Base-by-base conservation (phyloP, 2,888 invertebrate genomes). In the Metallyticus violacea region DNA sequence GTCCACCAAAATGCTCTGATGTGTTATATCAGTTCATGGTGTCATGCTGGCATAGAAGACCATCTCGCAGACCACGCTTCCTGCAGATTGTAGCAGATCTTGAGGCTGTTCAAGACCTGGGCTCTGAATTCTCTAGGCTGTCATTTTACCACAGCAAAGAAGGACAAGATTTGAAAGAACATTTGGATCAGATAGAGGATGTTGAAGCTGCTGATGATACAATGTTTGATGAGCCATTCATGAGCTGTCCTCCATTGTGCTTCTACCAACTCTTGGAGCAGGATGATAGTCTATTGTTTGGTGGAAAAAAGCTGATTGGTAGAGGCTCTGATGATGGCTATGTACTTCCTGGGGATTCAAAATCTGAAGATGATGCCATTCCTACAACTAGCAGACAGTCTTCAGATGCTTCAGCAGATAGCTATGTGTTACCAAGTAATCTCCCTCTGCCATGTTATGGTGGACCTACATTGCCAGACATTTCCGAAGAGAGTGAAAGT, bases 1-100 rank as follows among this genome's bases (percentile, higher is more conserved):
- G 93, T 86, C 96, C 96, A 0, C 92, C 93, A 30, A 93, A 94
- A 88, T 96, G 96, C 91, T 95, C 96, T 0, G 94, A 94, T 88
- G 92, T 94, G 87, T 91, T 96, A 89, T 93, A 93, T 89, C 93
- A 94, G 77, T 91, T 96, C 77, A 96, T 96, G 95, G 91, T 92
- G 80, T 92, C 92, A 86, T 96, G 96, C 90, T 97, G 96, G 95
- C 92, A 92, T 85, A 94, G 94, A 92, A 92, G 93, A 83, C 94
- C 95, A 0, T 93, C 92, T 88, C 93, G 94, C 26, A 92, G 96
- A 82, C 96, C 96, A 0, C 93, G 93, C 4, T 96, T 96, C 91
- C 91, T 93, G 87, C 93, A 93, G 89, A 92, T 94, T 79, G 93
- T 95, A 9, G 93, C 94, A 85, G 92, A 93, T 87, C 90, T 95